phyloP scores from a whole-genome alignment of 2,797 vertebrate species.

The Coccyzus lansbergi region DNA sequence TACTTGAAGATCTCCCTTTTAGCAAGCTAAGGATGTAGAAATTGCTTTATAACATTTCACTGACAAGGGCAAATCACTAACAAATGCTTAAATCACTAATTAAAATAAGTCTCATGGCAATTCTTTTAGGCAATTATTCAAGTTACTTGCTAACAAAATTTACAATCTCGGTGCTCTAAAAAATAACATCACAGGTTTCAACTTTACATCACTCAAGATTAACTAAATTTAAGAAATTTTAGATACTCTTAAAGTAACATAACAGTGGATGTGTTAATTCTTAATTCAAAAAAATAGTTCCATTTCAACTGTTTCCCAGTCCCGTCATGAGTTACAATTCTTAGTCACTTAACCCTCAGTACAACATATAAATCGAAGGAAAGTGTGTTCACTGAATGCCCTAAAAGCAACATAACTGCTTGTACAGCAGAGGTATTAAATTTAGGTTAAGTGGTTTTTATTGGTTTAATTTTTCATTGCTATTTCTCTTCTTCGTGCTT shows the following conservation, averaged over 20 bases:
- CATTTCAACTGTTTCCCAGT: background rate
- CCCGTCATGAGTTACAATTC: background rate
- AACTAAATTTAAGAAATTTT: background rate
- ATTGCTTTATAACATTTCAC: background rate
- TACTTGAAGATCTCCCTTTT: background rate
- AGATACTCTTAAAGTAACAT: background rate
- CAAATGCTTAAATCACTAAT: background rate
- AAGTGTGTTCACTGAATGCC: background rate
- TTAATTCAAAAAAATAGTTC: background rate
- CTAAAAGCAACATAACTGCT: background rate
- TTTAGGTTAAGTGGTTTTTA: background rate
- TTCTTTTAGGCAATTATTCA: background rate
- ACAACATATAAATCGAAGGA: background rate
- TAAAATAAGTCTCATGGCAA: background rate
- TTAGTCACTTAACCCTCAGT: background rate
- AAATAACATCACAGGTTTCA: background rate
- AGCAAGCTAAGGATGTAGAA: background rate
- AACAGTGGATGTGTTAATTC: background rate
- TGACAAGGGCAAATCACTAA: background rate
- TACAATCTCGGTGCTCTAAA: background rate
- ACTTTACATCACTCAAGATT: background rate
- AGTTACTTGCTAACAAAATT: background rate
- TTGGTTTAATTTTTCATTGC: background rate
- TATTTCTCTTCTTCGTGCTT: background rate
- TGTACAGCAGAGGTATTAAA: background rate